These are phyloP conservation scores for Cecidostiba fungosa DNA, from an alignment of 2,888 invertebrate genomes.

Conservation along the genomic window DNA sequence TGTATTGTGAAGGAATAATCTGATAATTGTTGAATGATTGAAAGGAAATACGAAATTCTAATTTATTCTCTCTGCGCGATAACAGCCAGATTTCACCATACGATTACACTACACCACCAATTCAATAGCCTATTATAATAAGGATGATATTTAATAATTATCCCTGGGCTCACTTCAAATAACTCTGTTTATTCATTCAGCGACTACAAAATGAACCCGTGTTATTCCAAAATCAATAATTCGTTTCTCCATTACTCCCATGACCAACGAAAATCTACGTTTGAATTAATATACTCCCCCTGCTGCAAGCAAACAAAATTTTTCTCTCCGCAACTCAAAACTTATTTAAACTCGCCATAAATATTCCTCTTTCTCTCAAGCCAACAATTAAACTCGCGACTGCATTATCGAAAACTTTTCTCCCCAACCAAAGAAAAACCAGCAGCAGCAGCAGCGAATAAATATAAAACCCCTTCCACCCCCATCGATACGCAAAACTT, in stretches of 20 bases:
- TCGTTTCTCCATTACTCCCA: background rate
- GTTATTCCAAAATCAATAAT: background rate
- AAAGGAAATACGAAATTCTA: too few relatives aligned
- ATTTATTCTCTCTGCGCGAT: too few relatives aligned
- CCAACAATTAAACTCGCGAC: background rate
- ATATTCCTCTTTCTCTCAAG: background rate
- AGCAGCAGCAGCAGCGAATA: background rate
- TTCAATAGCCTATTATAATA: too few relatives aligned
- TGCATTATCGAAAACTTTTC: slow-evolving; percentile 5
- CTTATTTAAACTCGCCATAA: background rate
- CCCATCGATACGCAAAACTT: slow-evolving; percentile 41
- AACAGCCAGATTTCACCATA: too few relatives aligned
- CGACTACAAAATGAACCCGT: background rate
- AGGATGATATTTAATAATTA: background rate
- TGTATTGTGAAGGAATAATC: too few relatives aligned
- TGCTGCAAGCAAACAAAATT: background rate
- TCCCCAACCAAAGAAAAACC: background rate
- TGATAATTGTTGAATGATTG: too few relatives aligned
- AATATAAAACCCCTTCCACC: background rate
- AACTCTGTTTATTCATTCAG: background rate
- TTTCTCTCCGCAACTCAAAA: background rate
- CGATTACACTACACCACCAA: too few relatives aligned
- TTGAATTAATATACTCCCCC: background rate
- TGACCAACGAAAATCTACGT: background rate
- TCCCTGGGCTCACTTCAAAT: background rate